A percentile compares a stretch with the other conserved stretches of the same genome.
These are phyloP conservation scores for Noctua janthe DNA, from an alignment of 2,888 invertebrate species.

Conservation along the genomic window DNA sequence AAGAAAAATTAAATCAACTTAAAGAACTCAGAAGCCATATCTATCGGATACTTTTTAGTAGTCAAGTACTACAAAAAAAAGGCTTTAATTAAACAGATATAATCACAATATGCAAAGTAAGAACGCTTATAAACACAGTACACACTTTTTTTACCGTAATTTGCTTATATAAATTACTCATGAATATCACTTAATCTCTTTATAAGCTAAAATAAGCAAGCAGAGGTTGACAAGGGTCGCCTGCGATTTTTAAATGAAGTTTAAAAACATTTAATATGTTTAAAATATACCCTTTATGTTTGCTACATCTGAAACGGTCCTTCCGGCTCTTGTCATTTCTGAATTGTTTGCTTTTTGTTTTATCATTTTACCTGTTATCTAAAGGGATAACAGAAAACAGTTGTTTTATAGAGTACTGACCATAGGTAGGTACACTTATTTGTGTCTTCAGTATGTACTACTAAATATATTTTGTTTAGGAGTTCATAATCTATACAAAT, in stretches of 20 bases:
- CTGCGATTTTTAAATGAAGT: conserved; percentile 78
- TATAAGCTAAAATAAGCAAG: conserved; percentile 76
- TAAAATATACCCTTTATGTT: conserved; percentile 66
- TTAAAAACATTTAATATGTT: conserved; percentile 76
- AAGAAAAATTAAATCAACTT: too few species aligned
- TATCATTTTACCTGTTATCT: neutral
- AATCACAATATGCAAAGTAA: conserved; percentile 48
- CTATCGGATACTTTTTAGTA: too few species aligned
- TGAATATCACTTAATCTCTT: conserved; percentile 78
- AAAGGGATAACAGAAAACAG: neutral
- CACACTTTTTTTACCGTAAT: conserved; percentile 58
- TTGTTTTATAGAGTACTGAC: neutral
- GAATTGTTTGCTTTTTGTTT: conserved; percentile 40
- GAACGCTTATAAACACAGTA: conserved; percentile 41
- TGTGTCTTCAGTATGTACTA: neutral
- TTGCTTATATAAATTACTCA: conserved; percentile 73
- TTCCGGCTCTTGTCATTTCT: conserved; percentile 41
- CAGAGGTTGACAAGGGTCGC: conserved; percentile 80
- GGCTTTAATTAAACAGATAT: conserved; percentile 44
- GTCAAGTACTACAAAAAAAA: conserved; percentile 28
- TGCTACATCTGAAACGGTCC: conserved; percentile 48
- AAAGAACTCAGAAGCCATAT: too few species aligned
- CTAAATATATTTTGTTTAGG: too few species aligned
- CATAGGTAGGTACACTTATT: neutral
- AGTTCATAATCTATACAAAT: too few species aligned